phyloP scores from a whole-genome alignment of 2,888 invertebrate species.

The Ormyrus thymus region DNA sequence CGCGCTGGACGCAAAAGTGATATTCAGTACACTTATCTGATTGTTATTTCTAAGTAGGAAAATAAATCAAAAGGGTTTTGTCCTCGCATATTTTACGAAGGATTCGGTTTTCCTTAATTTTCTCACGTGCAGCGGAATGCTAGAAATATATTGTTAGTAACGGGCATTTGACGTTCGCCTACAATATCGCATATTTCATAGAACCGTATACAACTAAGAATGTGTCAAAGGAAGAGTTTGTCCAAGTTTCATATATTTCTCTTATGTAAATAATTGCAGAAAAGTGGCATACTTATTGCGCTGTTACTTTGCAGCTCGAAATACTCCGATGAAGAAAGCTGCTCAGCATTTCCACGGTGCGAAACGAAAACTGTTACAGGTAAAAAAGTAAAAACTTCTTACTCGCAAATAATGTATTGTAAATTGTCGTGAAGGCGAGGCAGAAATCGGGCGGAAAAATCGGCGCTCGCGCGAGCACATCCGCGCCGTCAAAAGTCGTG shows the following conservation, averaged over 20 bases:
- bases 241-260: constrained; percentile 11
- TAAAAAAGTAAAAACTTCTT: no score
- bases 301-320: background rate
- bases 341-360: no score
- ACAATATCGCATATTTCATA: constrained; percentile 4
- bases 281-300: background rate
- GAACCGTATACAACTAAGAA: background rate
- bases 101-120: no score
- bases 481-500: no score
- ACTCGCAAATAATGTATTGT: no score
- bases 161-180: background rate
- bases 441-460: background rate
- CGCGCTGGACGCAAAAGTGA: background rate
- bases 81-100: no score
- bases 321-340: no score
- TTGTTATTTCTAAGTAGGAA: no score
- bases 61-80: no score
- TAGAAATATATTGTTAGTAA: background rate
- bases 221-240: constrained; percentile 2
- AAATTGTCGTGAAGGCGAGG: no score
- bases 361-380: no score
- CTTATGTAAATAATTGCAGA: constrained; percentile 17
- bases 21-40: background rate
- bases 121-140: no score
- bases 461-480: background rate